Percentiles rank a stretch among this genome's conserved stretches.
Conservation (phyloP, 1,140 invertebrate genomes). For the Chrysopa pallens region DNA sequence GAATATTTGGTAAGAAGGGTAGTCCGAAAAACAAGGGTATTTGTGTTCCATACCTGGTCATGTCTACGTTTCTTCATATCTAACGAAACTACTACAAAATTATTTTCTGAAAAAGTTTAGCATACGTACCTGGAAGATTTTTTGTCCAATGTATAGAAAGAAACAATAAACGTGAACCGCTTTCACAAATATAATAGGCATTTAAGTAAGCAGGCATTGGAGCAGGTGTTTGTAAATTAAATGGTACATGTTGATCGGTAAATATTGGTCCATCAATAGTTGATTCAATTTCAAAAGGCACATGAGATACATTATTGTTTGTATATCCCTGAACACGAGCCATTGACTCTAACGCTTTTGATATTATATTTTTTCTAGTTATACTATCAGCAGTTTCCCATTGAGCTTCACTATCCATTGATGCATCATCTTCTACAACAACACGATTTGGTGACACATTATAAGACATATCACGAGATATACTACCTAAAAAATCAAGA, state of each 20-base stretch:
- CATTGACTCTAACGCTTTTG: constrained; percentile 58
- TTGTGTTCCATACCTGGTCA: too few relatives aligned
- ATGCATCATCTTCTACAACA: constrained; percentile 40
- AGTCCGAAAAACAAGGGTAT: too few relatives aligned
- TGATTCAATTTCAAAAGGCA: constrained; percentile 7
- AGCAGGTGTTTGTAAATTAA: constrained; percentile 66
- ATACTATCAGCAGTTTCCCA: constrained; percentile 29
- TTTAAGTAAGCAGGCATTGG: constrained; percentile 67
- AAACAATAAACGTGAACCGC: constrained; percentile 73
- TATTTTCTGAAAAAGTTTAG: not conserved
- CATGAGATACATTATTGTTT: constrained; percentile 11
- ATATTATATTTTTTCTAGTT: constrained; percentile 41
- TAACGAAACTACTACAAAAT: constrained; percentile 38
- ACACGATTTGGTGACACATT: constrained; percentile 18
- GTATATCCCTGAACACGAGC: constrained; percentile 31
- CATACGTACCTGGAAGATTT: constrained; percentile 63
- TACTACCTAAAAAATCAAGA: constrained; percentile 8
- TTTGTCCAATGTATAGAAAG: constrained; percentile 77
- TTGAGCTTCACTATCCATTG: constrained; percentile 30
- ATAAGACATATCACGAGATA: constrained; percentile 11
- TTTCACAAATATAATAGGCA: constrained; percentile 83
- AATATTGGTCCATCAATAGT: constrained; percentile 39
- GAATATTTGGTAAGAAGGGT: too few relatives aligned
- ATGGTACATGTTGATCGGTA: constrained; percentile 46
- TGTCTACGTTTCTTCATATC: not conserved